Percentiles rank a stretch among this genome's conserved stretches.
Evolutionary conservation across 1,140 invertebrate genomes (phyloP).

Genomic region (Polypedilum pembai): DNA sequence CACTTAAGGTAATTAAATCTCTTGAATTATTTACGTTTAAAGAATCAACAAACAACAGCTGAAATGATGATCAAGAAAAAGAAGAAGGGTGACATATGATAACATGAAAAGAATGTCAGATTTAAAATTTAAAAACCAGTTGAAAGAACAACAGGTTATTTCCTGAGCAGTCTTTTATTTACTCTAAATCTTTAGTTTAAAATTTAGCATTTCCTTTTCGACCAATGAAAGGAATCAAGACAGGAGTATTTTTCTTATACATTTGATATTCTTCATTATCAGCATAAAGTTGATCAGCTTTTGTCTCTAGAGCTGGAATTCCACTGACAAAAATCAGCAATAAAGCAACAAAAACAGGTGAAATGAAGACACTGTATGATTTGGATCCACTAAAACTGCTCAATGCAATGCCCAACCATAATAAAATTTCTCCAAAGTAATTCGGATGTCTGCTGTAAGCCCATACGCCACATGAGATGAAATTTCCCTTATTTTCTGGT

Average conservation of each 20-base stretch:
- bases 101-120: not conserved
- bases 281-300: not conserved
- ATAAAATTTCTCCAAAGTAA: constrained; percentile 7
- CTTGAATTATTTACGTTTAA: not conserved
- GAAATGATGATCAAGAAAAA: too few relatives aligned
- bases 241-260: not conserved
- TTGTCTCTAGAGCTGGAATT: not conserved
- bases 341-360: not conserved
- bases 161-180: too few relatives aligned
- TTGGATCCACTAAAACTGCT: not conserved
- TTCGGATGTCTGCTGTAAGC: not conserved
- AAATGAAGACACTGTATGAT: not conserved
- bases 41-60: not conserved
- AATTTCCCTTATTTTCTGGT: not conserved
- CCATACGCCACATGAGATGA: not conserved
- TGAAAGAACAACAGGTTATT: not conserved
- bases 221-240: not conserved
- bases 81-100: not conserved
- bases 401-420: not conserved
- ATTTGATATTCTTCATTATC: not conserved
- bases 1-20: not conserved
- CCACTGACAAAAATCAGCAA: not conserved
- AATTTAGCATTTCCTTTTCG: not conserved
- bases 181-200: not conserved
- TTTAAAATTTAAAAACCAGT: not conserved